These are phyloP conservation scores for Drosophila colorata DNA, from an alignment of 2,888 invertebrate genomes.

Conservation along the genomic window DNA sequence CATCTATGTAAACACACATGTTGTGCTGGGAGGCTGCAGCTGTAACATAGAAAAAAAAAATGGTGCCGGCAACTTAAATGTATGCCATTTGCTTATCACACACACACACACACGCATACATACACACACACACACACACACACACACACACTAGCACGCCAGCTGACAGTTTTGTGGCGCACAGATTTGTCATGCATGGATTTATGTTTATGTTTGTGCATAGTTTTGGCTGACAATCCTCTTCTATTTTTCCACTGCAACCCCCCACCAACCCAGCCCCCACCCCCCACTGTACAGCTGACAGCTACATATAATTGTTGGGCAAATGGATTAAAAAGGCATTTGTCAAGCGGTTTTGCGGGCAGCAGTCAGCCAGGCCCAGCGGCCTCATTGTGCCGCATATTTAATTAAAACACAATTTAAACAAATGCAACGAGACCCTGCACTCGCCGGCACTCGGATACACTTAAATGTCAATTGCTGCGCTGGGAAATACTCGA, in stretches of 20 bases:
- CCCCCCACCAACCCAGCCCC: not conserved
- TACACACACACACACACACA: conserved; percentile 28
- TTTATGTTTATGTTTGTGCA: conserved; percentile 72
- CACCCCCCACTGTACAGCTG: conserved; percentile 30
- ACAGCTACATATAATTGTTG: conserved; percentile 71
- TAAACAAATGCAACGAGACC: conserved; percentile 18
- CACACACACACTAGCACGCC: conserved; percentile 4
- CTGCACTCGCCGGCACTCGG: not conserved
- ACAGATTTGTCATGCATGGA: conserved; percentile 78
- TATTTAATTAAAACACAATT: conserved; percentile 52
- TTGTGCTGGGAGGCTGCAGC: conserved; percentile 69
- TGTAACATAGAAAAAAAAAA: conserved; percentile 39
- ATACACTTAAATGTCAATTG: not conserved
- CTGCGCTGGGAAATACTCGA: too few relatives aligned
- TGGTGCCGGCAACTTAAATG: conserved; percentile 65
- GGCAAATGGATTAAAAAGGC: conserved; percentile 73
- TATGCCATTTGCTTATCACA: conserved; percentile 77
- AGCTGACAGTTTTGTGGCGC: conserved; percentile 72
- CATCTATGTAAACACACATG: conserved; percentile 18
- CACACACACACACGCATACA: too few relatives aligned
- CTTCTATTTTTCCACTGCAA: conserved; percentile 6
- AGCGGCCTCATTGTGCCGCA: conserved; percentile 29
- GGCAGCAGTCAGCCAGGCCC: conserved; percentile 15
- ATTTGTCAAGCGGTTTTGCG: conserved; percentile 68
- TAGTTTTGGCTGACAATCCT: conserved; percentile 46